Evolutionary conservation across 2,797 vertebrate genomes (phyloP).

Genomic region (Balearica regulorum): DNA sequence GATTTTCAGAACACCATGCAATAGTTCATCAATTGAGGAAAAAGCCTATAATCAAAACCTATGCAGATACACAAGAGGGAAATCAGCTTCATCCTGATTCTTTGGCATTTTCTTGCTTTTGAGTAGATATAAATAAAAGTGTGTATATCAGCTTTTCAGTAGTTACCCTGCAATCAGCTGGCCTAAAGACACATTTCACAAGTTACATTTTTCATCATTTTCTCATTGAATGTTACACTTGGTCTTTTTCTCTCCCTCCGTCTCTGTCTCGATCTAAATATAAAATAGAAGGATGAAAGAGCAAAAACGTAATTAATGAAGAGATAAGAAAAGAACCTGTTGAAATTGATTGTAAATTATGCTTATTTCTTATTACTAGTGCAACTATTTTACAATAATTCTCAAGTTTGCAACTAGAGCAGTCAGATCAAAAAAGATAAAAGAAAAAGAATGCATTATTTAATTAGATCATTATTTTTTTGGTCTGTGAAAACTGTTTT

Average conservation of each 20-base stretch:
- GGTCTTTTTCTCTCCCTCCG: not conserved
- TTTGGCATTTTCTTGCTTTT: constrained; percentile 51
- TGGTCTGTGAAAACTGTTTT: not conserved
- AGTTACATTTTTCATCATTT: constrained; percentile 17
- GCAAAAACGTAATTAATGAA: not conserved
- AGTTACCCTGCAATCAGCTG: constrained; percentile 60
- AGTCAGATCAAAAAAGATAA: not conserved
- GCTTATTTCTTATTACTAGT: not conserved
- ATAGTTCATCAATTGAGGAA: constrained; percentile 41
- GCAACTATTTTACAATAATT: not conserved
- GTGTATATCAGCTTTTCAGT: constrained; percentile 47
- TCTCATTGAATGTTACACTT: not conserved
- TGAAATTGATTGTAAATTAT: not conserved
- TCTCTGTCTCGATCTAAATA: not conserved
- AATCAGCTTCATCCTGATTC: constrained; percentile 55
- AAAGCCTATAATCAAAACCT: constrained; percentile 58
- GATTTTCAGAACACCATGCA: constrained; percentile 24
- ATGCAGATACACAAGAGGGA: constrained; percentile 41
- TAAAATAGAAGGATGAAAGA: not conserved
- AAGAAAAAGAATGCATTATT: not conserved
- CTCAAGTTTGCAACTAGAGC: not conserved
- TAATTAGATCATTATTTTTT: not conserved
- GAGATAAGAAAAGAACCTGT: not conserved
- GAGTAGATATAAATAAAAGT: constrained; percentile 57
- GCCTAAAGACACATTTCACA: constrained; percentile 58